Percentiles rank a stretch among this genome's conserved stretches.
These are phyloP conservation scores for Sebastes matsubarae DNA, from an alignment of 2,797 vertebrate species.

Conservation along the genomic window DNA sequence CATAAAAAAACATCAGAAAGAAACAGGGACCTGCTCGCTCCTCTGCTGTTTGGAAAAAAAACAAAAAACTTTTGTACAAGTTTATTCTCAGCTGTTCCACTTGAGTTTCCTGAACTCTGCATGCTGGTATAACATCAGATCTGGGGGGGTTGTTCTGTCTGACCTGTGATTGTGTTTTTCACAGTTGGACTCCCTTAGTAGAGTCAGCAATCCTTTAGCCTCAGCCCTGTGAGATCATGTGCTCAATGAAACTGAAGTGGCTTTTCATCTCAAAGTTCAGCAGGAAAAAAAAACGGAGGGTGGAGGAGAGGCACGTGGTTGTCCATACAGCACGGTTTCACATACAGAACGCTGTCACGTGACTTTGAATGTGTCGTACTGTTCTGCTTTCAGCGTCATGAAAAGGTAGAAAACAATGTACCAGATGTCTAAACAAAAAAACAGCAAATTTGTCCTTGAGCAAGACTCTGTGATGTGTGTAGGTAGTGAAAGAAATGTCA, in stretches of 20 bases:
- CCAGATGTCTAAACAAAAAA: neutral
- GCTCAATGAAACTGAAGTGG: constrained; percentile 36
- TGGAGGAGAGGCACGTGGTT: neutral
- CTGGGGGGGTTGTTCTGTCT: neutral
- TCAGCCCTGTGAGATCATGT: constrained; percentile 41
- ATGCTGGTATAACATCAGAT: neutral
- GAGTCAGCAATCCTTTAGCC: neutral
- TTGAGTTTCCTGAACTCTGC: neutral
- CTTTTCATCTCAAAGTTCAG: constrained; percentile 59
- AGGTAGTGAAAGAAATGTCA: neutral
- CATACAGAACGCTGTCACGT: constrained; percentile 2
- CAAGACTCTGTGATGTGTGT: neutral
- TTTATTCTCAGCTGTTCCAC: constrained; percentile 1
- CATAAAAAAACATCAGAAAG: constrained; percentile 9
- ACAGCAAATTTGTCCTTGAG: neutral
- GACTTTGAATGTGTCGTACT: neutral
- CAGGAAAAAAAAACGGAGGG: neutral
- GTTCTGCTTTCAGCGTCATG: neutral
- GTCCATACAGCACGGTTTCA: neutral
- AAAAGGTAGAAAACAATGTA: neutral
- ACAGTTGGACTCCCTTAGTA: neutral
- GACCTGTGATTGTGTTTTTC: constrained; percentile 3
- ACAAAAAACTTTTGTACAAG: neutral
- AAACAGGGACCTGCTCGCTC: constrained; percentile 10
- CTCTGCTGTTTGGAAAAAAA: neutral